Percentiles rank a stretch among this genome's conserved stretches.
Conservation (phyloP, 2,797 vertebrate species). For the Yasuhikotakia modesta region DNA sequence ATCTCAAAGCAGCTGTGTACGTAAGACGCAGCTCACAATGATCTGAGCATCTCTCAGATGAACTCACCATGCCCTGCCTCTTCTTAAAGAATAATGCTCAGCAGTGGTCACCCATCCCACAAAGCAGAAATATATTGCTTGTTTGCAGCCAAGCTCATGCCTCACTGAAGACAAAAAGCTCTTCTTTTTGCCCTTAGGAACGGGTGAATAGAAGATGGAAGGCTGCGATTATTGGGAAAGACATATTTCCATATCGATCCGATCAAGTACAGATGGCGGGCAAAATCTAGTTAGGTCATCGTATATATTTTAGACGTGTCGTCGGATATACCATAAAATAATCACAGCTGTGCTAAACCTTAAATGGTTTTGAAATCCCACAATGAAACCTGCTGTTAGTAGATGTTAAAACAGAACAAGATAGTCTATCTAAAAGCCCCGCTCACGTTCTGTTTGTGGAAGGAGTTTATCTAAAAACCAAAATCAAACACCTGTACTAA, state of each 20-base stretch:
- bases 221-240: conserved; percentile 13
- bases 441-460: background rate
- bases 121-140: conserved; percentile 44
- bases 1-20: conserved; percentile 49
- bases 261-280: conserved; percentile 16
- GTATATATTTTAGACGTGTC: background rate
- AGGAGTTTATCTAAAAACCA: background rate
- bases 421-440: background rate
- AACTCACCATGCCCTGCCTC: conserved; percentile 35
- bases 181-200: conserved; percentile 44
- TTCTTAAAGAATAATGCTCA: conserved; percentile 52
- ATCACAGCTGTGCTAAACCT: background rate
- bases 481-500: background rate
- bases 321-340: background rate
- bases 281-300: conserved; percentile 8
- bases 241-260: conserved; percentile 44
- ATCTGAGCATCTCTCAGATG: conserved; percentile 52
- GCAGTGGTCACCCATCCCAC: conserved; percentile 50
- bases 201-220: conserved; percentile 35
- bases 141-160: conserved; percentile 41
- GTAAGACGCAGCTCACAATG: conserved; percentile 45
- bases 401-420: background rate
- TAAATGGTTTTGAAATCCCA: background rate
- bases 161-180: conserved; percentile 44
- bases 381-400: background rate